Percentiles rank a stretch among this genome's conserved stretches.
Conservation (phyloP, 2,888 invertebrate genomes). For the Pelosia muscerda region DNA sequence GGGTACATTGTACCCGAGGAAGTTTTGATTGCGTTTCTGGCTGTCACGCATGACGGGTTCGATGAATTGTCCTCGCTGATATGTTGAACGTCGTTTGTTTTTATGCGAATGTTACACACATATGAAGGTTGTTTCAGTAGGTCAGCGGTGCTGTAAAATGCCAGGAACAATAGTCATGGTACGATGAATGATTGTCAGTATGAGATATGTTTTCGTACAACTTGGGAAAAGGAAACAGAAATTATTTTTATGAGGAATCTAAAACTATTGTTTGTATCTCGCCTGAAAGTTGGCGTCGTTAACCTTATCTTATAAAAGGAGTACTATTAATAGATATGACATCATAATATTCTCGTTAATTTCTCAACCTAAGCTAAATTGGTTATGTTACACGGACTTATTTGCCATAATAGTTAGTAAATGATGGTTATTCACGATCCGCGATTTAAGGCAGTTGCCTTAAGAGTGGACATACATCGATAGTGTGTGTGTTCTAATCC, state of each 20-base stretch:
- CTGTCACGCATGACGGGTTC: slow-evolving; percentile 77
- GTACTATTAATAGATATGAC: too few relatives aligned
- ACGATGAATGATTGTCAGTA: neutral
- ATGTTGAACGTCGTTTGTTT: slow-evolving; percentile 56
- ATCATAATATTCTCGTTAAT: too few relatives aligned
- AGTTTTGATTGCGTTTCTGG: slow-evolving; percentile 82
- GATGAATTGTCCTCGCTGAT: slow-evolving; percentile 66
- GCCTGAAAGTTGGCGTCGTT: too few relatives aligned
- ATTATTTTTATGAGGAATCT: too few relatives aligned
- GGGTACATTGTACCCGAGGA: slow-evolving; percentile 58
- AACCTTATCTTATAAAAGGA: neutral
- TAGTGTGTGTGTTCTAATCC: too few relatives aligned
- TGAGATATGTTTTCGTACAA: neutral
- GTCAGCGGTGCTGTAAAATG: slow-evolving; percentile 24
- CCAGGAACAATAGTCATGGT: slow-evolving; percentile 5
- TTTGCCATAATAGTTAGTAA: too few relatives aligned
- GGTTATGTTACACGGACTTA: too few relatives aligned
- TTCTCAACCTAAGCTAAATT: too few relatives aligned
- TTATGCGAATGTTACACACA: slow-evolving; percentile 43
- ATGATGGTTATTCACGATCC: too few relatives aligned
- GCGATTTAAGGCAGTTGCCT: too few relatives aligned
- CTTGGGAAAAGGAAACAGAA: neutral
- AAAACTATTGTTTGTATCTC: too few relatives aligned
- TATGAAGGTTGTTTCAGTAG: slow-evolving; percentile 29
- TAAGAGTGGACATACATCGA: too few relatives aligned